Evolutionary conservation across 2,888 invertebrate species (phyloP), one percentile per base, ranked within the genome.

Genomic region (Sympetrum striolatum): DNA sequence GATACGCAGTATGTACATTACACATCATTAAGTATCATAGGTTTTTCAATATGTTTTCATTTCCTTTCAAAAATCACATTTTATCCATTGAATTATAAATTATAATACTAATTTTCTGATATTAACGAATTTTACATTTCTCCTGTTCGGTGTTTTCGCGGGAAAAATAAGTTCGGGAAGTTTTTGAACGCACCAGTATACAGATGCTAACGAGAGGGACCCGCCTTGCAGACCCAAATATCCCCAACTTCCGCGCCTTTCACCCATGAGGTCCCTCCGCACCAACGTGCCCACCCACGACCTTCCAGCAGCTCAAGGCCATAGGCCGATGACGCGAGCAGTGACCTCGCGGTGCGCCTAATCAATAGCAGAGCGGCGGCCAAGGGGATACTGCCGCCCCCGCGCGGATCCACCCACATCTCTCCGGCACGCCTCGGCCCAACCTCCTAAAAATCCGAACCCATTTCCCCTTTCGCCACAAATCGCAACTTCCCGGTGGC

Each of bases 311-410:
- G 86, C 86, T 86, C 86, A 86, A 86, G 86, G 86, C 86, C 86
- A 86, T 60, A 86, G 86, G 90, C 73, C 90, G 90, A 90, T 90
- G 90, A 90, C 90, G 90, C 90, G 90, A 90, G 90, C 90, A 80
- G 90, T 90, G 90, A 90, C 90, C 90, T 90, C 90, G 90, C 79
- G 90, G 90, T 79, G 79, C 80, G 79, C 44, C 80, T 80, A 80
- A 80, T 79, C 79, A 80, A 79, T 79, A 80, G 90, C 48, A 60
- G 82, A 82, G 82, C 82, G 82, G 82, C 79, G 90, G 90, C 44
- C 44, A 37, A 80, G 48, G 48, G 81, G 81, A 48, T 81, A 44
- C 48, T 37, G 35, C 58, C 31, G 58, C 31, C 86, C 31, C 86
- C 86, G 60, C 86, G 64, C 60, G 60, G 37, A 60, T 39, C 37